phyloP scores from a whole-genome alignment of 2,113 vertebrate species.

The Entomyzon cyanotis region DNA sequence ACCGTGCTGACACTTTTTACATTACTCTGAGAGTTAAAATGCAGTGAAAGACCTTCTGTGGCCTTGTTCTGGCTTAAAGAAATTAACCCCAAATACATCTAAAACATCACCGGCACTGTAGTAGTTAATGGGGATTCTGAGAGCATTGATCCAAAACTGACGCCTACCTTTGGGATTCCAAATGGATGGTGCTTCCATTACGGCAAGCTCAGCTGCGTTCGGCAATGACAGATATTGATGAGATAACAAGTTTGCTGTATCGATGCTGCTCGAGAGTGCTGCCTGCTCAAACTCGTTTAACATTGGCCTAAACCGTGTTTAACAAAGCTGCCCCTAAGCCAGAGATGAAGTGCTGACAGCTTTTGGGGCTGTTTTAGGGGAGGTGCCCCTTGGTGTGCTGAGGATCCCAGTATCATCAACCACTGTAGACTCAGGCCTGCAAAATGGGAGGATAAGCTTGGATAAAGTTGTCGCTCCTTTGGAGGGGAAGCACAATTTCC shows the following conservation, averaged over 20 bases:
- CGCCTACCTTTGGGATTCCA: constrained; percentile 29
- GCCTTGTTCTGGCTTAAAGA: background rate
- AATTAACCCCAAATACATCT: background rate
- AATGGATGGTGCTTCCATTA: constrained; percentile 33
- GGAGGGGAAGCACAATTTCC: background rate
- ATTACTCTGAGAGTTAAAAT: background rate
- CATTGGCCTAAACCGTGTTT: background rate
- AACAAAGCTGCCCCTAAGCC: background rate
- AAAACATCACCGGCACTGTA: background rate
- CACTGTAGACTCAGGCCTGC: fast-evolving
- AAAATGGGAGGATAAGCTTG: background rate
- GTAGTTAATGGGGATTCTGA: constrained; percentile 8
- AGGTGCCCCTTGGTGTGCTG: background rate
- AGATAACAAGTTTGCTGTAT: constrained; percentile 42
- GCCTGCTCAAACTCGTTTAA: background rate
- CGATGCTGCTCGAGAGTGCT: background rate
- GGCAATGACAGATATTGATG: constrained; percentile 12
- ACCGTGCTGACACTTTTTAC: fast-evolving
- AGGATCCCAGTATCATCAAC: background rate
- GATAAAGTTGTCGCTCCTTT: background rate
- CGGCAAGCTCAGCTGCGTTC: background rate
- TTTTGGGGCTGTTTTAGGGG: background rate
- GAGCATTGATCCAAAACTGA: constrained; percentile 18
- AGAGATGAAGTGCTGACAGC: background rate
- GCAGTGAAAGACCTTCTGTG: background rate